Percentiles rank a stretch among this genome's conserved stretches.
Evolutionary conservation across 2,888 invertebrate genomes (phyloP).

Genomic region (Dryobota labecula): DNA sequence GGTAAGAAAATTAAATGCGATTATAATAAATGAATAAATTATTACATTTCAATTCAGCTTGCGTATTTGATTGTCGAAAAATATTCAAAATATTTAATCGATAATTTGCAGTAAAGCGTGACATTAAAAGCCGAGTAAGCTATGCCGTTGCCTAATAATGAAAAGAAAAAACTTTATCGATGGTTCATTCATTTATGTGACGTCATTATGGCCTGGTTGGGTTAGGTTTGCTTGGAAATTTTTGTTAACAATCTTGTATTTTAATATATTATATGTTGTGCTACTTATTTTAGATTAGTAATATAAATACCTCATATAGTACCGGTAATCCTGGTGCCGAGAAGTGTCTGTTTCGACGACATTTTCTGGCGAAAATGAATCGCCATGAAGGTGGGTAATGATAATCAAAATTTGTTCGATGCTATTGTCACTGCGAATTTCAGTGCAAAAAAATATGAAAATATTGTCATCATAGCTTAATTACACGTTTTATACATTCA

Average conservation of each 20-base stretch:
- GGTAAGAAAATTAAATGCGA: neutral
- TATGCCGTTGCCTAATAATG: conserved; percentile 52
- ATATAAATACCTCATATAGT: conserved; percentile 89
- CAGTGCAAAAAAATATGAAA: conserved; percentile 76
- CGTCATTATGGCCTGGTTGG: conserved; percentile 93
- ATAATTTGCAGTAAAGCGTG: conserved; percentile 29
- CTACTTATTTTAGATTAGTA: conserved; percentile 89
- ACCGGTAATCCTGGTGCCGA: conserved; percentile 88
- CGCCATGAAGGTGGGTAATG: conserved; percentile 97
- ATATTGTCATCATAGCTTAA: conserved; percentile 65
- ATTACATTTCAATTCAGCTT: neutral
- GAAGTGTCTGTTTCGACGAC: conserved; percentile 85
- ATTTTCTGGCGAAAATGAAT: conserved; percentile 94
- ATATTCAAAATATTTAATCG: conserved; percentile 13
- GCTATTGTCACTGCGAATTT: conserved; percentile 88
- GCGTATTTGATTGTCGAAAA: neutral
- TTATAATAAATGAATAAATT: neutral
- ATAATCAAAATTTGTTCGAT: conserved; percentile 90
- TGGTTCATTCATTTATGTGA: conserved; percentile 85
- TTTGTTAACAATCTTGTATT: conserved; percentile 92
- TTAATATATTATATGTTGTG: conserved; percentile 91
- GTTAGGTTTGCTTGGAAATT: conserved; percentile 93
- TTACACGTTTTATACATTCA: conserved; percentile 60
- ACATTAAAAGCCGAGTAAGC: conserved; percentile 52
- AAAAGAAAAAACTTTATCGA: conserved; percentile 57